phyloP scores from a whole-genome alignment of 1,140 invertebrate species.

The fruit fly (Drosophila melanogaster) region Release_6_plus_ISO1_MT NC_004354.4:8360501-8361000 shows the following conservation, averaged over 20 bases:
- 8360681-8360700: background rate
- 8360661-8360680: background rate
- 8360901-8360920: slow-evolving; percentile 6
- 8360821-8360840: slow-evolving; percentile 16
- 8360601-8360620: background rate
- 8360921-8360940: slow-evolving; percentile 43
- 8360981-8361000: slow-evolving; percentile 49
- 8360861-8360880: slow-evolving; percentile 6
- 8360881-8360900: background rate
- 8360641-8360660: too few relatives aligned
- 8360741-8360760: slow-evolving; percentile 1
- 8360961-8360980: slow-evolving; percentile 36
- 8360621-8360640: too few relatives aligned
- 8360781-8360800: slow-evolving; percentile 27
- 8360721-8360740: slow-evolving; percentile 23
- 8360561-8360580: background rate
- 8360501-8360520: background rate
- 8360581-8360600: background rate
- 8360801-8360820: slow-evolving; percentile 25
- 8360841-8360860: background rate
- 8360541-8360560: background rate
- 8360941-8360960: slow-evolving; percentile 48
- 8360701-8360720: slow-evolving; percentile 4
- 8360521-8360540: background rate
- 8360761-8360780: too few relatives aligned